These are phyloP conservation scores for Leptatherina wallacei DNA, from an alignment of 2,797 vertebrate genomes.

Conservation along the genomic window DNA sequence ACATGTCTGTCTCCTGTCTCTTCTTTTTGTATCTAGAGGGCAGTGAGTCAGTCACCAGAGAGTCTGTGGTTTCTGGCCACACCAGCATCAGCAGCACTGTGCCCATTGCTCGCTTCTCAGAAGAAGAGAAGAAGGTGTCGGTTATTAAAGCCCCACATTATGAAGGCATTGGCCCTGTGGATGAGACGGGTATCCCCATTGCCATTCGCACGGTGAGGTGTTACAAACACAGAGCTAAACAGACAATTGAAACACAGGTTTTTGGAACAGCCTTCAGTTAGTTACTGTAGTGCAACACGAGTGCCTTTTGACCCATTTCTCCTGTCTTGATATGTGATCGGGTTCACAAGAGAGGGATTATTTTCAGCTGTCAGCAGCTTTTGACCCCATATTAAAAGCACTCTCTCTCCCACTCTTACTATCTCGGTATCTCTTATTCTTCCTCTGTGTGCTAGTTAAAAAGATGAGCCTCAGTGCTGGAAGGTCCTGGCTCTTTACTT, in stretches of 20 bases:
- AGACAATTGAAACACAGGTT: no score
- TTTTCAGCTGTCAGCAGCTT: constrained; percentile 69
- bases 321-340: constrained; percentile 60
- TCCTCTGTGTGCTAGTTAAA: constrained; percentile 40
- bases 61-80: constrained; percentile 85
- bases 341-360: constrained; percentile 50
- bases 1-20: constrained; percentile 2
- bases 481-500: constrained; percentile 21
- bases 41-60: constrained; percentile 86
- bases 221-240: background rate
- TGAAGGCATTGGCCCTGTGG: constrained; percentile 96
- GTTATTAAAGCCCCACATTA: constrained; percentile 98
- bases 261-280: background rate
- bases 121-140: constrained; percentile 95
- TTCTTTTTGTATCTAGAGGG: constrained; percentile 81
- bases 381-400: constrained; percentile 51
- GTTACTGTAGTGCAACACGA: background rate
- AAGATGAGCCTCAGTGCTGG: constrained; percentile 34
- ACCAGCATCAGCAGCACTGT: constrained; percentile 84
- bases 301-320: constrained; percentile 38
- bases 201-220: constrained; percentile 96
- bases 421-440: constrained; percentile 20
- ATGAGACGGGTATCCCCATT: constrained; percentile 97
- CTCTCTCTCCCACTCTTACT: constrained; percentile 21
- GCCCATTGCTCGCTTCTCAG: constrained; percentile 92